Percentiles rank a stretch among this genome's conserved stretches.
Evolutionary conservation across 2,888 invertebrate species (phyloP).

Genomic region (Sarcophaga carnaria): DNA sequence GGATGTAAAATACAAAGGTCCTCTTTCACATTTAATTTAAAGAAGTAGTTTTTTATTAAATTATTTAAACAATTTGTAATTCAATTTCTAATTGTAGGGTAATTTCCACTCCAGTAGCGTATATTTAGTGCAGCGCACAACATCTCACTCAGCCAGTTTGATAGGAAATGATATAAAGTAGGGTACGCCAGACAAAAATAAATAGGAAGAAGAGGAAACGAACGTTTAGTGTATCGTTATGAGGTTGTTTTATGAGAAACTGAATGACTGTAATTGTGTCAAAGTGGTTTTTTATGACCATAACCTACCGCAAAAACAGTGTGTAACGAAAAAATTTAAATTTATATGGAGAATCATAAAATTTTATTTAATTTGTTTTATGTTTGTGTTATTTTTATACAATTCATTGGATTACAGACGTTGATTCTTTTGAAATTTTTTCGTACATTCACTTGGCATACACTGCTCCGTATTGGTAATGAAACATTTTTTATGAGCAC

Average conservation of each 20-base stretch:
- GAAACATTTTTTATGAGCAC: constrained; percentile 76
- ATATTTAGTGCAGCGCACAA: too few relatives aligned
- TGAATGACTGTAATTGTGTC: constrained; percentile 9
- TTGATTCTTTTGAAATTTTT: constrained; percentile 27
- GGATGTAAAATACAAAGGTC: neutral
- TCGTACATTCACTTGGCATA: constrained; percentile 22
- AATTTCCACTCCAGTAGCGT: too few relatives aligned
- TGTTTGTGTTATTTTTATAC: neutral
- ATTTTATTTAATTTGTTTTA: constrained; percentile 22
- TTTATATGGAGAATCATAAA: constrained; percentile 48
- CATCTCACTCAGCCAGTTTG: too few relatives aligned
- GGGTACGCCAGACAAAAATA: neutral
- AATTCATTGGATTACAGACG: constrained; percentile 18
- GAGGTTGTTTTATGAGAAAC: constrained; percentile 17
- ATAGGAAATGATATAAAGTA: neutral
- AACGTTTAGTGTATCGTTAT: constrained; percentile 19
- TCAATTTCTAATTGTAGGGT: too few relatives aligned
- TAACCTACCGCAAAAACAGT: constrained; percentile 77
- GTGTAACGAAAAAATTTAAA: constrained; percentile 28
- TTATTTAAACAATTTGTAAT: too few relatives aligned
- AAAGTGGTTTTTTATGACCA: constrained; percentile 42
- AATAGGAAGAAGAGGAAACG: neutral
- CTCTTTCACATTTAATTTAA: too few relatives aligned
- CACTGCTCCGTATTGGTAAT: constrained; percentile 71
- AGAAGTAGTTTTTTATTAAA: too few relatives aligned